Base-by-base conservation (phyloP, 2,797 vertebrate species). In the Poecile montanus region DNA sequence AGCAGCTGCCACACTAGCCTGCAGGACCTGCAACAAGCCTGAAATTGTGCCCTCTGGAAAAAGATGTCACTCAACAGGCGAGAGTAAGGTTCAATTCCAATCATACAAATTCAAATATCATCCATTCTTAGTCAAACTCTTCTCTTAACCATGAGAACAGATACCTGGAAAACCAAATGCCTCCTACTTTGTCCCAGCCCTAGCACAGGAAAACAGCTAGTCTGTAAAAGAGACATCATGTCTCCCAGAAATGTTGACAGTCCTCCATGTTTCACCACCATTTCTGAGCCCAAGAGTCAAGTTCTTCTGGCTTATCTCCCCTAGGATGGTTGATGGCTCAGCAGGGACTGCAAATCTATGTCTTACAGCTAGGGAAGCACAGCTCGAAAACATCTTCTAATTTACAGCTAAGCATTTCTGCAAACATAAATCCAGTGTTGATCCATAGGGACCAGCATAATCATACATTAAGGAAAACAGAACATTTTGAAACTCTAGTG, bases 341-440 rank as follows among this genome's bases (percentile, higher is more conserved):
- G 53, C 80, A 88, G 85, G 83, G 93, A 92, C 66, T 94, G 79
- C 77, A 89, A 84, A 85, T 82, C 75, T 93, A 19, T 57, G 61
- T 50, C 63, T 86, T 93, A 83, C 71, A 95, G 65, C 73, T 63
- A 86, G 91, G 19, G 58, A 95, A 92, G 77, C 45, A 89, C 16
- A 0, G 20, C 67, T 89, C 74, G 85, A 85, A 92, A 95, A 87
- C 81, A 88, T 92, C 48, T 93, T 93, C 48, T 95, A 94, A 97
- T 96, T 97, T 97, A 97, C 88, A 88, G 76, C 74, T 66, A 91
- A 90, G 68, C 72, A 79, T 94, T 95, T 95, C 92, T 94, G 88
- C 92, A 96, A 97, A 88, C 89, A 80, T 97, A 97, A 97, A 97
- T 96, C 89, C 77, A 85, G 40, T 30, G 34, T 61, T 89, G 73